Conservation (phyloP, 1,140 invertebrate genomes). For the Atta texana region DNA sequence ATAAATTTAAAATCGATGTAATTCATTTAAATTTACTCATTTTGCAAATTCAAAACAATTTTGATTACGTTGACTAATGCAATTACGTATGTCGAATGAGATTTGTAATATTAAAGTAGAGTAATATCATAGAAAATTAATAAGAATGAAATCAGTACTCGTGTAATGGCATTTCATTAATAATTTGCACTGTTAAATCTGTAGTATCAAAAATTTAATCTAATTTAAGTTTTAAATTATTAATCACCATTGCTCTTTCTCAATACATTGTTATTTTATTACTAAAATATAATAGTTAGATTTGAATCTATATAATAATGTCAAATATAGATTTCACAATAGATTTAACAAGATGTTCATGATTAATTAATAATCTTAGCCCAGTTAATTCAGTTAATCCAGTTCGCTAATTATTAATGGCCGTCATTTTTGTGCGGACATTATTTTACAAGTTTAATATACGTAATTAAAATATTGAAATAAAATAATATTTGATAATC, state of each 20-base stretch:
- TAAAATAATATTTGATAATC: neutral
- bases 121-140: constrained; percentile 4
- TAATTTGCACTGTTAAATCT: neutral
- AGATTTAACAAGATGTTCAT: neutral
- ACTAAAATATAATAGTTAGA: no score
- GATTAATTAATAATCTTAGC: neutral
- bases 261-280: no score
- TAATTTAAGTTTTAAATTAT: no score
- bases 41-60: constrained; percentile 34
- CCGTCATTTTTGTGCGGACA: neutral
- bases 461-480: neutral
- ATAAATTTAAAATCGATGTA: constrained; percentile 25
- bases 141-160: neutral
- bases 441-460: neutral
- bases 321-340: no score
- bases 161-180: constrained; percentile 6
- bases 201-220: no score
- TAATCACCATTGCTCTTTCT: no score
- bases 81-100: constrained; percentile 29
- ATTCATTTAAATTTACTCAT: constrained; percentile 22
- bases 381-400: no score
- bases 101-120: constrained; percentile 16
- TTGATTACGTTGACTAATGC: constrained; percentile 6
- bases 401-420: neutral
- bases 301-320: no score